These are phyloP conservation scores for Caenorhabditis zanzibari DNA, from an alignment of 2,888 invertebrate species.

Conservation along the genomic window DNA sequence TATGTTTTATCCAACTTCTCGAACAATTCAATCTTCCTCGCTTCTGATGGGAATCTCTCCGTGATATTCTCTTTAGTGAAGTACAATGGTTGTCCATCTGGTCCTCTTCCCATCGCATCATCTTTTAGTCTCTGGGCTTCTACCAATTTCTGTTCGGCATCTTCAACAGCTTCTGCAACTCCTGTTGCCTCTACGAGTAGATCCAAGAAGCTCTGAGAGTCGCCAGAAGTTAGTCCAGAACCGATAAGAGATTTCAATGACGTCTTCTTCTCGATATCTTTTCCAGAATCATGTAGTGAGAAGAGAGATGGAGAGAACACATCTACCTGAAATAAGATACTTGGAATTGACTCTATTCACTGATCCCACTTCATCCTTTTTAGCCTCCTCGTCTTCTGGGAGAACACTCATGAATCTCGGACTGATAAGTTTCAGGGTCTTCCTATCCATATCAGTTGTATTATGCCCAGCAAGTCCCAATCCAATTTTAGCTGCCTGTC, in stretches of 20 bases:
- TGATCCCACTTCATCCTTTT: slow-evolving; percentile 8
- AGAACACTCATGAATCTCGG: slow-evolving; percentile 61
- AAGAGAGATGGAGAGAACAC: slow-evolving; percentile 60
- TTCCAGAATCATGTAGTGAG: slow-evolving; percentile 51
- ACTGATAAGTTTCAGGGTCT: slow-evolving; percentile 60
- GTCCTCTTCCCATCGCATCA: slow-evolving; percentile 62
- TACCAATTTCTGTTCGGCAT: slow-evolving; percentile 61
- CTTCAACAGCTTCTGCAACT: slow-evolving; percentile 62
- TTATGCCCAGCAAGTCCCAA: slow-evolving; percentile 66
- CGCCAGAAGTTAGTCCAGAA: slow-evolving; percentile 26
- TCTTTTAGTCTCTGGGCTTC: slow-evolving; percentile 45
- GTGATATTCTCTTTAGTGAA: slow-evolving; percentile 79
- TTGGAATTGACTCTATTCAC: neutral
- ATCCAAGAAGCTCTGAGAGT: slow-evolving; percentile 60
- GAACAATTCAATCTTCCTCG: slow-evolving; percentile 75
- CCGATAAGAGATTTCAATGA: slow-evolving; percentile 50
- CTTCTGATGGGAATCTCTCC: slow-evolving; percentile 64
- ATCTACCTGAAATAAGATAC: slow-evolving; percentile 37
- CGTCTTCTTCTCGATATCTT: slow-evolving; percentile 40
- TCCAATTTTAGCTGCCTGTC: slow-evolving; percentile 68
- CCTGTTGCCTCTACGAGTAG: slow-evolving; percentile 62
- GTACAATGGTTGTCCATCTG: slow-evolving; percentile 73
- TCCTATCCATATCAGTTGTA: slow-evolving; percentile 49
- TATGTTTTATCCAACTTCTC: slow-evolving; percentile 75
- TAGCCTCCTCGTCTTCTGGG: slow-evolving; percentile 56